Percentiles rank a stretch among this genome's conserved stretches.
Evolutionary conservation across 2,888 invertebrate genomes (phyloP).

Genomic region (Trichacis sp.): DNA sequence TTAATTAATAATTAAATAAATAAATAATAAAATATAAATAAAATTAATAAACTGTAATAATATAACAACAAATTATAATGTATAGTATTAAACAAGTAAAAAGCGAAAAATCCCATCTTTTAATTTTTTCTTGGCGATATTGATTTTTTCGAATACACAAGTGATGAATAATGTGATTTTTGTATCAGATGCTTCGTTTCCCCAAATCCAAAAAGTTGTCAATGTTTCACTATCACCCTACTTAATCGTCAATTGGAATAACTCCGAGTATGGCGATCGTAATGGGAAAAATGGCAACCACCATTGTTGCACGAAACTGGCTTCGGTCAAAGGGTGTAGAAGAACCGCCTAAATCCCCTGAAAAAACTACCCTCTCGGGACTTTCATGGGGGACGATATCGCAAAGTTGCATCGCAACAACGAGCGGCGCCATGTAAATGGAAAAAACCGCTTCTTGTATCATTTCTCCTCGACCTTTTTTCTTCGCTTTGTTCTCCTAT

Average conservation of each 20-base stretch:
- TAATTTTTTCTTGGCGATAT: no score
- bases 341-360: constrained; percentile 34
- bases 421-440: background rate
- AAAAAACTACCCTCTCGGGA: constrained; percentile 42
- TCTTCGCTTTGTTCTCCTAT: no score
- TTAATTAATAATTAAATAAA: no score
- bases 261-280: background rate
- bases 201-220: no score
- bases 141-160: no score
- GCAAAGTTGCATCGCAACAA: background rate
- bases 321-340: constrained; percentile 34
- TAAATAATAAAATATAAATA: no score
- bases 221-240: no score
- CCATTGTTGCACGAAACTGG: background rate
- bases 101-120: no score
- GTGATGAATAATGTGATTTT: no score
- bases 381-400: background rate
- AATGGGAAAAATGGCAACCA: constrained; percentile 1
- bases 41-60: background rate
- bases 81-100: background rate
- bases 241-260: no score
- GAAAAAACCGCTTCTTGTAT: background rate
- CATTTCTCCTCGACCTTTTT: background rate
- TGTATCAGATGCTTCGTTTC: no score
- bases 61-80: background rate